A percentile compares a stretch with the other conserved stretches of the same genome.
phyloP scores from a whole-genome alignment of 2,888 invertebrate species.

The Cotesia congregata region DNA sequence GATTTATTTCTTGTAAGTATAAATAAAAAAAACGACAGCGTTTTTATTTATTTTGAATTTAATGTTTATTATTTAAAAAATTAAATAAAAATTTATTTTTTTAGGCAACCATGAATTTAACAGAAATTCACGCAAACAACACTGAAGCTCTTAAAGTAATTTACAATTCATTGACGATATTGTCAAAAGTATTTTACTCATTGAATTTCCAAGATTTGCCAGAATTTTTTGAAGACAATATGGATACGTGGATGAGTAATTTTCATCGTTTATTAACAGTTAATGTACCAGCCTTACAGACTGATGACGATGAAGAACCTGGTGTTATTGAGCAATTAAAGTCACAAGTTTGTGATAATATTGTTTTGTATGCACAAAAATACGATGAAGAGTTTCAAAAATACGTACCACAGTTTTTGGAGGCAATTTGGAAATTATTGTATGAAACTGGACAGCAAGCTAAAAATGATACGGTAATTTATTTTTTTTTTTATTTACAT shows the following conservation, averaged over 20 bases:
- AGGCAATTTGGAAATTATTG: constrained; percentile 92
- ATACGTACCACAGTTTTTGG: constrained; percentile 93
- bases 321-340: constrained; percentile 92
- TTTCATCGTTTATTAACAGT: constrained; percentile 85
- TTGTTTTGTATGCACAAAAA: constrained; percentile 94
- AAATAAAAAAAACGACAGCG: neutral
- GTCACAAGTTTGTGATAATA: constrained; percentile 96
- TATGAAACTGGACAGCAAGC: constrained; percentile 87
- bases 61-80: too few species aligned
- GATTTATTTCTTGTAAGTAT: constrained; percentile 84
- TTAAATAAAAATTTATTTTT: constrained; percentile 51
- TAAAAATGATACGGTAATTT: constrained; percentile 89
- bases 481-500: neutral
- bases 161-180: constrained; percentile 88
- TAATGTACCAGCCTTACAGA: constrained; percentile 69
- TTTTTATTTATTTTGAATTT: neutral
- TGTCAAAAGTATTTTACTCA: constrained; percentile 96
- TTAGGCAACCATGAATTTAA: constrained; percentile 87
- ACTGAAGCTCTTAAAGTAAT: constrained; percentile 86
- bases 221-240: constrained; percentile 99
- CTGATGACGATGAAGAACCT: constrained; percentile 86
- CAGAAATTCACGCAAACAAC: constrained; percentile 83
- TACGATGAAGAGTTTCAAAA: constrained; percentile 97
- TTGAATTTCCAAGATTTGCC: constrained; percentile 98
- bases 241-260: constrained; percentile 94